phyloP scores from a whole-genome alignment of 1,140 invertebrate genomes.

The Hyposmocoma kahamanoa region DNA sequence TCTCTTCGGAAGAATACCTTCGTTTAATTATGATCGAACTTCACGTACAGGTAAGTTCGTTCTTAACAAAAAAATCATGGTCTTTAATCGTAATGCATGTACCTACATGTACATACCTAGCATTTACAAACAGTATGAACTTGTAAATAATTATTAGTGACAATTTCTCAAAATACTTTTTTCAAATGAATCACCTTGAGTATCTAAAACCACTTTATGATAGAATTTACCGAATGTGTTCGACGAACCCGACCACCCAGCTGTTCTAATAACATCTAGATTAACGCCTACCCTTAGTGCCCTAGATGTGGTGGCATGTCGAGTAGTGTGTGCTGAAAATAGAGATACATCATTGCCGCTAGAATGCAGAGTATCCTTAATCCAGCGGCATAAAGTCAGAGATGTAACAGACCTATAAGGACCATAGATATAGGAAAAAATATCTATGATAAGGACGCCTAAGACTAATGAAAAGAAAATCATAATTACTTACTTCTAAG shows the following conservation, averaged over 20 bases:
- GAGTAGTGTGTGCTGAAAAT: conserved; percentile 23
- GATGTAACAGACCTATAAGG: neutral
- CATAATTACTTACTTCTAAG: conserved; percentile 2
- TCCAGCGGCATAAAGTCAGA: conserved; percentile 5
- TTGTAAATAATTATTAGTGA: neutral
- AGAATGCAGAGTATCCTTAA: neutral
- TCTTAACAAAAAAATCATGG: neutral
- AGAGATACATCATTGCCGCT: conserved; percentile 14
- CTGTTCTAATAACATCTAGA: conserved; percentile 17
- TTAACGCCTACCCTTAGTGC: conserved; percentile 15
- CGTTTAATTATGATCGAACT: conserved; percentile 10
- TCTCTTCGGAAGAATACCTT: conserved; percentile 4
- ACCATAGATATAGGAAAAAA: too few relatives aligned
- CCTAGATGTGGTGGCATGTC: conserved; percentile 23
- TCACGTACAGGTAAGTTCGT: conserved; percentile 12
- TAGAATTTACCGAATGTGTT: conserved; percentile 21
- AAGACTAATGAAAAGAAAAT: neutral
- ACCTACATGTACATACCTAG: neutral
- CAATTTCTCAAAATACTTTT: neutral
- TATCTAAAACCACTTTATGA: neutral
- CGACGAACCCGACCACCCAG: conserved; percentile 17
- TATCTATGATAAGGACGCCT: too few relatives aligned
- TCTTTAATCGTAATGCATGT: neutral
- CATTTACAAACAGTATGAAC: neutral
- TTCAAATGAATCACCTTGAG: neutral